phyloP scores from a whole-genome alignment of 2,797 vertebrate species.

The Tinamus major region DNA sequence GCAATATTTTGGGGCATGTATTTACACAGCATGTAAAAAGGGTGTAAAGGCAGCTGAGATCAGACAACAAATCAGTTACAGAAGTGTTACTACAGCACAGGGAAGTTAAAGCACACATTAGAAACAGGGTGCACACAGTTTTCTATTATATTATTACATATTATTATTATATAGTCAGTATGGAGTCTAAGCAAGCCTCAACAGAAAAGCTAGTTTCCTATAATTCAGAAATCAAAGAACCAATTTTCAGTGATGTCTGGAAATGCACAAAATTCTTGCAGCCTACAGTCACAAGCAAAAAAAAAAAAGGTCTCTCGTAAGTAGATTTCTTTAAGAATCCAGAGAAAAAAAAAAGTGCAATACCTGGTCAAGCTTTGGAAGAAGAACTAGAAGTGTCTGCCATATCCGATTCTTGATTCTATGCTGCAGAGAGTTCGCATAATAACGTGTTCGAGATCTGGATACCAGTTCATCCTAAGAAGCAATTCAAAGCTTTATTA shows the following conservation, averaged over 20 bases:
- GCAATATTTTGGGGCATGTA: neutral
- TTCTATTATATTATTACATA: neutral
- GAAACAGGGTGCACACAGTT: neutral
- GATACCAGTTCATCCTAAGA: slow-evolving; percentile 87
- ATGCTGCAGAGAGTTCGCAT: slow-evolving; percentile 93
- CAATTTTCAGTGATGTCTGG: neutral
- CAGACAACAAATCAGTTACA: neutral
- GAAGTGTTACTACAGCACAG: neutral
- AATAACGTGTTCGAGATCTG: slow-evolving; percentile 88
- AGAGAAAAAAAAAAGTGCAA: neutral
- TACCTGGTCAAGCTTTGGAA: slow-evolving; percentile 90
- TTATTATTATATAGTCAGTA: neutral
- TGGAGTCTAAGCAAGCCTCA: neutral
- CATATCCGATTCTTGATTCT: slow-evolving; percentile 92
- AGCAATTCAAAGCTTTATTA: neutral
- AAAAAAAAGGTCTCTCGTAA: neutral
- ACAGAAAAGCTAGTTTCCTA: neutral
- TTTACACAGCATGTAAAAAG: neutral
- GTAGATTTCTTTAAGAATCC: neutral
- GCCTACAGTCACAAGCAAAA: neutral
- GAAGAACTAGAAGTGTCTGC: slow-evolving; percentile 90
- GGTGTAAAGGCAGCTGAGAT: neutral
- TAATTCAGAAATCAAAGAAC: neutral
- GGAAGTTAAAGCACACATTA: neutral
- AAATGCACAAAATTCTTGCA: neutral